Evolutionary conservation across 2,113 vertebrate species (phyloP), one percentile per base, ranked within the genome.

Genomic region (Lagenorhynchus albirostris): DNA sequence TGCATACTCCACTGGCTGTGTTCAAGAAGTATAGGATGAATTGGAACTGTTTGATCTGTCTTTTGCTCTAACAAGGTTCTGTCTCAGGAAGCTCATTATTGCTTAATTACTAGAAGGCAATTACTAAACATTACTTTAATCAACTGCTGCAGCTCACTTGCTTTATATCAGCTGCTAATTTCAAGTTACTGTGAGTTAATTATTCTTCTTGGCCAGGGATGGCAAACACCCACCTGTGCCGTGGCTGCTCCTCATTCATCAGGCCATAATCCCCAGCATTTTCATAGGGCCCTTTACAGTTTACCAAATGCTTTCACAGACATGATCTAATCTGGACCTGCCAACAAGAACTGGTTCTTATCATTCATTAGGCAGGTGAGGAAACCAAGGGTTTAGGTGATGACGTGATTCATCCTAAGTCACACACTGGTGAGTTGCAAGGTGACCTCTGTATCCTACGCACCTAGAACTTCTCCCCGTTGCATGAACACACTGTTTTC

Each of bases 11-110:
- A 62, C 62, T 25, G 44, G 12, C 79, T 80, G 50, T 67, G 25
- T 62, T 91, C 87, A 60, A 65, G 47, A 82, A 13, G 50, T 36
- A 23, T 21, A 92, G 18, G 25, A 0, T 76, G 92, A 71, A 60
- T 58, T 73, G 71, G 80, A 95, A 97, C 90, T 38, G 26, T 70
- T 50, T 92, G 83, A 96, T 95, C 62, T 44, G 44, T 97, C 92
- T 95, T 92, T 90, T 84, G 79, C 38, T 71, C 94, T 94, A 98
- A 98, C 95, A 96, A 97, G 97, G 60, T 87, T 94, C 94, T 91
- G 94, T 96, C 94, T 92, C 89, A 76, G 94, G 96, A 97, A 98
- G 95, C 96, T 98, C 95, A 92, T 98, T 94, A 98, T 67, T 90
- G 86, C 97, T 96, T 96, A 96, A 98, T 97, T 90, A 97, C 89